Evolutionary conservation across 2,888 invertebrate genomes (phyloP), one percentile per base, ranked within the genome.

Genomic region (Aleiodes testaceus): DNA sequence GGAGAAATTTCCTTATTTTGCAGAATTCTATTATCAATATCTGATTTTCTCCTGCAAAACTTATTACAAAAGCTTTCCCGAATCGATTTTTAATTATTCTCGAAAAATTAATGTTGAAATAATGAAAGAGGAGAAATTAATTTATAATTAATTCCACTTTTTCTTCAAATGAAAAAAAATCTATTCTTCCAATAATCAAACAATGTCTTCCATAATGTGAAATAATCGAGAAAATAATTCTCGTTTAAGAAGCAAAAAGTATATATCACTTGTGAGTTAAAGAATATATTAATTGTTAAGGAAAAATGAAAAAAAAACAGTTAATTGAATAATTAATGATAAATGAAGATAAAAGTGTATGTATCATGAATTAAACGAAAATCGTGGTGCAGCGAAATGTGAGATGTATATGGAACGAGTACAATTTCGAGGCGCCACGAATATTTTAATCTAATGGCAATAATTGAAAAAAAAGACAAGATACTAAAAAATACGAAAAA

Each of bases 251-350:
- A 36, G 9, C 36, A 36, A 3, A 36, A 36, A 36, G 9, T n/a
- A 36, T 36, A 36, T 42, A 59, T 59, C 9, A 68, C 55, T 73
- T 66, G 52, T 63, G 63, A 69, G 75, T 75, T 74, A 66, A 61
- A 72, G 65, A 55, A 53, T 66, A 75, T 76, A 74, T 74, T 72
- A 70, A 74, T 69, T 74, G 73, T 75, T 74, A 70, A 75, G 73
- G 50, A 11, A 3, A n/a, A n/a, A n/a, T n/a, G n/a, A n/a, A n/a
- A n/a, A n/a, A 6, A 36, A 36, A 36, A 26, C 67, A 73, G 50
- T 69, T 59, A 70, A 69, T 52, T 53, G 66, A 66, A 55, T 36
- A 69, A 63, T 47, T 18, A 68, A 66, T 44, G 50, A 61, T 36
- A 65, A 45, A 59, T 45, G 47, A 68, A 59, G 66, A 55, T 68